Evolutionary conservation across 2,888 invertebrate genomes (phyloP), one percentile per base, ranked within the genome.

Genomic region (Tupiocoris notatus): DNA sequence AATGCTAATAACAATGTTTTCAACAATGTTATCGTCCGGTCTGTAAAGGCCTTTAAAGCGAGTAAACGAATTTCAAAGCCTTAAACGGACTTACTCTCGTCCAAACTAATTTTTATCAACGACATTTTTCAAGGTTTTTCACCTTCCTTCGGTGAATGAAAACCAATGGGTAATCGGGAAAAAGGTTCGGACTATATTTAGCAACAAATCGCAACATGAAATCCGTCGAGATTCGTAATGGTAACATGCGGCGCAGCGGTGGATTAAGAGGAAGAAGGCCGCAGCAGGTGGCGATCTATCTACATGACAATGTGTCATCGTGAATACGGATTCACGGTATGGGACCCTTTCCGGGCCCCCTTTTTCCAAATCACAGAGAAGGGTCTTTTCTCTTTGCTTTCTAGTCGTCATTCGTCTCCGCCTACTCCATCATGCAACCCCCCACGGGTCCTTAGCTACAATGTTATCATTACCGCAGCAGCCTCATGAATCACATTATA

Each of bases 391-490:
- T 39, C 39, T 3, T n/a, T n/a, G 6, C 39, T 39, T 3, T 39
- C 39, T 7, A 39, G 39, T 3, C 39, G 39, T n/a, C n/a, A n/a
- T n/a, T n/a, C n/a, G 39, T 12, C 59, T 6, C 59, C 59, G 59
- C 59, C 24, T 20, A 25, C 17, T 17, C 61, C 59, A 58, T 9
- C 22, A 22, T 56, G 56, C 20, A 59, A 25, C 59, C 20, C 23
- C n/a, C 24, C 59, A 25, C 23, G 25, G 25, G 23, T 24, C 65
- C 25, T 7, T 7, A 7, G 73, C 73, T 73, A 73, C 63, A 73
- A 73, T 75, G 75, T 75, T 75, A 75, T 75, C 75, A 75, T 75
- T 75, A 75, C 75, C 75, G 65, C 75, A 65, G 65, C 56, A 39
- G 39, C 39, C 39, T 39, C 23, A 75, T 57, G 65, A 75, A 75